Base-by-base conservation (phyloP, 1,140 invertebrate genomes). In the Eriocheir sinensis region DNA sequence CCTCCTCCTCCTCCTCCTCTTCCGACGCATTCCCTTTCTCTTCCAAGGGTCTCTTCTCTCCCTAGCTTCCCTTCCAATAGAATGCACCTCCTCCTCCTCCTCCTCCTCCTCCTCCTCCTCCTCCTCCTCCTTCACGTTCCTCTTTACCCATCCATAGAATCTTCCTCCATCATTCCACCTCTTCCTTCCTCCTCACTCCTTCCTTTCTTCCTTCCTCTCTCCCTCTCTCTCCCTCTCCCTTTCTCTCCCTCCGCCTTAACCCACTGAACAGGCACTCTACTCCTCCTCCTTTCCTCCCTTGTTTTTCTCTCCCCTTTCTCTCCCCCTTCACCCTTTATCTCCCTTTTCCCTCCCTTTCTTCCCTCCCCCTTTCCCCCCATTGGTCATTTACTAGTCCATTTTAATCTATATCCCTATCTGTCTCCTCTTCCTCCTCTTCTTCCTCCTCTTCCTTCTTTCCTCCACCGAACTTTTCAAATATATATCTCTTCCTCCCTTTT, bases 61-160 rank as follows among this genome's bases (percentile, higher is more conserved):
- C 34, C 40, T 41, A 3, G 3, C 83, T 86, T n/a, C 83, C n/a
- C 30, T 86, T 41, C 83, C 40, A 38, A 36, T 38, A 40, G 36
- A 36, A 86, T 41, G 15, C 83, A 86, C 83, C 34, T 86, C 34
- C 83, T 40, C 88, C 15, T 91, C 32, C 41, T 41, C 44, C n/a
- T 36, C 38, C 36, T 79, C 34, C n/a, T 92, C 32, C 40, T 32
- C 36, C 40, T 41, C 34, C 27, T 92, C 34, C 38, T 34, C 30
- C 53, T 92, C 30, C 40, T 40, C 36, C 40, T 48, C 80, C n/a
- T 86, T 86, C 83, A 38, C 17, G 27, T 41, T 72, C 83, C 80
- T n/a, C 80, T 83, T 83, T n/a, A 83, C 12, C n/a, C 40, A 41
- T 40, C 48, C 48, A 40, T 60, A 30, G 34, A n/a, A 34, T 30